phyloP scores from a whole-genome alignment of 2,113 vertebrate genomes.

The Forbesichthys agassizii region DNA sequence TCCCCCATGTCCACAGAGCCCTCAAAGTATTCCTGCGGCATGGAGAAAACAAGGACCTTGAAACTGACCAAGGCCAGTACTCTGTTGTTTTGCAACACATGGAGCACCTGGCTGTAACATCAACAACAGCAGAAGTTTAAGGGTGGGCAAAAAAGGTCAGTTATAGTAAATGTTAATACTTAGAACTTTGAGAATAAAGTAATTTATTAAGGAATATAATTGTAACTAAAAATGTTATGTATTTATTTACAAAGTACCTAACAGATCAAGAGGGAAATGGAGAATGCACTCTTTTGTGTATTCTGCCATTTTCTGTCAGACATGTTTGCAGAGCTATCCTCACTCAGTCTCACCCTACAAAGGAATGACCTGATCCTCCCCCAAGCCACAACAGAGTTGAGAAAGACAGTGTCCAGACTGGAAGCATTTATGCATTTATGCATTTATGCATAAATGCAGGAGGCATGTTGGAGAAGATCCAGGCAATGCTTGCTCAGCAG shows the following conservation, averaged over 20 bases:
- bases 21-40: conserved; percentile 22
- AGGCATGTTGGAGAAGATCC: conserved; percentile 31
- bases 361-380: conserved; percentile 14
- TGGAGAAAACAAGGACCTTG: conserved; percentile 6
- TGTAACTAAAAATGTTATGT: conserved; percentile 9
- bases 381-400: conserved; percentile 21
- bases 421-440: conserved; percentile 13
- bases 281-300: conserved; percentile 20
- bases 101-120: conserved; percentile 12
- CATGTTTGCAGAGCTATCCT: conserved; percentile 15
- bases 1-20: conserved; percentile 27
- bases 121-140: conserved; percentile 7
- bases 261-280: conserved; percentile 16
- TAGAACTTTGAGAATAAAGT: conserved; percentile 9
- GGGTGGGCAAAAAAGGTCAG: conserved; percentile 26
- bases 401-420: conserved; percentile 26
- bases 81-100: conserved; percentile 14
- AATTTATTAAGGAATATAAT: conserved; percentile 8
- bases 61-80: conserved; percentile 18
- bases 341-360: conserved; percentile 17
- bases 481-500: conserved; percentile 35
- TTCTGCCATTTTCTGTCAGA: conserved; percentile 16
- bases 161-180: conserved; percentile 6
- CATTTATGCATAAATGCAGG: conserved; percentile 14
- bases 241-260: conserved; percentile 8